A percentile compares a stretch with the other conserved stretches of the same genome.
phyloP scores from a whole-genome alignment of 2,113 vertebrate species.

The Turdus rufiventris region DNA sequence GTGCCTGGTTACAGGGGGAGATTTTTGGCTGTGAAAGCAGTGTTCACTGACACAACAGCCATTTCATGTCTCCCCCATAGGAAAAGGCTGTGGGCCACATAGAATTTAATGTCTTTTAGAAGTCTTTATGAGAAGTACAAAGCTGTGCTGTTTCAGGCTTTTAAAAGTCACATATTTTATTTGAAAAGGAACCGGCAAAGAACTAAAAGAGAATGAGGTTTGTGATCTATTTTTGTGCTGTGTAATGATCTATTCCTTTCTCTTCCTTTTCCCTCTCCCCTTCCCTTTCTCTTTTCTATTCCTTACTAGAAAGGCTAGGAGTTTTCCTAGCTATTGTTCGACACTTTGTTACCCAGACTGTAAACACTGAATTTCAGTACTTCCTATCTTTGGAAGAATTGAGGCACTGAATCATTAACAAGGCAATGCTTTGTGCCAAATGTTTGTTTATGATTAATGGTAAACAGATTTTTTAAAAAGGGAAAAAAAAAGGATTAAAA shows the following conservation, averaged over 20 bases:
- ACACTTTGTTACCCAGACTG: background rate
- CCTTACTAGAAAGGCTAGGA: background rate
- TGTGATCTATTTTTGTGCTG: background rate
- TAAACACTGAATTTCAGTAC: background rate
- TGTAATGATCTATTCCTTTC: background rate
- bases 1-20: background rate
- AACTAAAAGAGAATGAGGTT: background rate
- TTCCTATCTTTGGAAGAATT: background rate
- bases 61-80: background rate
- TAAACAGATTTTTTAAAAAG: background rate
- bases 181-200: background rate
- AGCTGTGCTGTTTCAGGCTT: background rate
- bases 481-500: background rate
- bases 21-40: background rate
- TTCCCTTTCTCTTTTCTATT: background rate
- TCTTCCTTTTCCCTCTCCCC: background rate
- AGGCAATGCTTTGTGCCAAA: background rate
- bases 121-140: background rate
- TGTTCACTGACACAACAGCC: background rate
- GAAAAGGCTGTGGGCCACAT: background rate
- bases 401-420: background rate
- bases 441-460: conserved; percentile 2
- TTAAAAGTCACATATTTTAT: background rate
- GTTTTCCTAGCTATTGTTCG: background rate
- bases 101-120: background rate